Evolutionary conservation across 2,113 vertebrate genomes (phyloP).

Genomic region (Oriolus oriolus): DNA sequence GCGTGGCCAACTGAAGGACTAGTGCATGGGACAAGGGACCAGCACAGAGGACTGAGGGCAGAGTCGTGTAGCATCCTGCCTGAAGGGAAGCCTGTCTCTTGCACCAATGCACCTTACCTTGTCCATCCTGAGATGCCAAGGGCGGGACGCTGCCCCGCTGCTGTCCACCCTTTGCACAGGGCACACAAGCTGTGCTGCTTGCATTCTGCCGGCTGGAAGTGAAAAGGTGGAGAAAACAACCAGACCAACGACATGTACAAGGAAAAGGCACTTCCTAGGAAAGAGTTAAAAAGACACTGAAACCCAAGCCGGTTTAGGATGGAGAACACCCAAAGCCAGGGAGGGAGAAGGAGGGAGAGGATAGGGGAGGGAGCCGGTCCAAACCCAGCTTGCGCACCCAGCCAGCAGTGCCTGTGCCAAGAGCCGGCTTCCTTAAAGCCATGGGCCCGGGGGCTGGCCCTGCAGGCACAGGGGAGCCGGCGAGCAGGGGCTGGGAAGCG

Average conservation of each 20-base stretch:
- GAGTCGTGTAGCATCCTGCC: neutral
- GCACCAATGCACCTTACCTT: neutral
- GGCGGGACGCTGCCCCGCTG: neutral
- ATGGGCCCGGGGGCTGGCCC: neutral
- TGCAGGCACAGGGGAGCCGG: neutral
- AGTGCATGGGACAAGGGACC: neutral
- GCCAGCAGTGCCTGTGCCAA: slow-evolving; percentile 52
- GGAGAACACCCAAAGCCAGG: slow-evolving; percentile 6
- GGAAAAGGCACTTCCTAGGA: neutral
- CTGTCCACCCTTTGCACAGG: neutral
- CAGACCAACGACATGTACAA: neutral
- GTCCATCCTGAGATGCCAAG: neutral
- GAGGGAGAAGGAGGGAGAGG: slow-evolving; percentile 28
- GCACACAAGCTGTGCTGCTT: neutral
- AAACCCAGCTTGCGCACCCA: neutral
- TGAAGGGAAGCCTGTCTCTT: neutral
- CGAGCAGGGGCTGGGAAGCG: neutral
- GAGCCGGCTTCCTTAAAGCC: slow-evolving; percentile 18
- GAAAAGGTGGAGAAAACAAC: neutral
- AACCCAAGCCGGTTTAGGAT: neutral
- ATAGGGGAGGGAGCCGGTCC: slow-evolving; percentile 9
- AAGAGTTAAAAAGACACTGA: slow-evolving; percentile 45
- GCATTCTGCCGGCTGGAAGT: neutral
- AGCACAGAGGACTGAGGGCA: neutral
- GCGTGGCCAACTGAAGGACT: neutral